Percentiles rank a stretch among this genome's conserved stretches.
phyloP scores from a whole-genome alignment of 2,797 vertebrate genomes.

The Hypotaenidia okinawae region DNA sequence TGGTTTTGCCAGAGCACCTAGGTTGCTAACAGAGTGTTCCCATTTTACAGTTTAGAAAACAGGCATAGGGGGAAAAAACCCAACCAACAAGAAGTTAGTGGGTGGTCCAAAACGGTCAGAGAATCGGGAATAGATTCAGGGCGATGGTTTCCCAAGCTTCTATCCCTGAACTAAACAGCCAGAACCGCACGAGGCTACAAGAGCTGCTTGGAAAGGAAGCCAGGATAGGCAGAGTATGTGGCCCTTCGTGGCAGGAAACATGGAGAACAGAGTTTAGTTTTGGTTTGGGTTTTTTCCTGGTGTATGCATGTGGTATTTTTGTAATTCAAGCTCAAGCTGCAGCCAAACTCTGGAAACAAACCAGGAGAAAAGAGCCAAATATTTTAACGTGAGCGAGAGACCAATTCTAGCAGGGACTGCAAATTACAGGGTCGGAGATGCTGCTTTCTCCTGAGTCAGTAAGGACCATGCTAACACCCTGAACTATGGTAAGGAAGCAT shows the following conservation, averaged over 20 bases:
- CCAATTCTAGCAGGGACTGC: background rate
- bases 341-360: slow-evolving; percentile 31
- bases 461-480: background rate
- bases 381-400: background rate
- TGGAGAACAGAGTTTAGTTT: background rate
- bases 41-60: background rate
- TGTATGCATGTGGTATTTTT: background rate
- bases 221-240: background rate
- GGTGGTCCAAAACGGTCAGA: background rate
- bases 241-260: background rate
- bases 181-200: background rate
- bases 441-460: background rate
- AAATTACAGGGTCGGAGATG: background rate
- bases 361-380: background rate
- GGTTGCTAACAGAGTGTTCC: background rate
- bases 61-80: background rate
- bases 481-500: background rate
- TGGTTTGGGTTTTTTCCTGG: background rate
- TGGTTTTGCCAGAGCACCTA: background rate
- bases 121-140: background rate
- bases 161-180: background rate
- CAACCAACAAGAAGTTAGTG: background rate
- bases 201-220: background rate
- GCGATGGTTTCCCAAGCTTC: background rate
- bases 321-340: background rate